These are phyloP conservation scores for Ageneiosus marmoratus DNA, from an alignment of 2,113 vertebrate species.

Conservation along the genomic window DNA sequence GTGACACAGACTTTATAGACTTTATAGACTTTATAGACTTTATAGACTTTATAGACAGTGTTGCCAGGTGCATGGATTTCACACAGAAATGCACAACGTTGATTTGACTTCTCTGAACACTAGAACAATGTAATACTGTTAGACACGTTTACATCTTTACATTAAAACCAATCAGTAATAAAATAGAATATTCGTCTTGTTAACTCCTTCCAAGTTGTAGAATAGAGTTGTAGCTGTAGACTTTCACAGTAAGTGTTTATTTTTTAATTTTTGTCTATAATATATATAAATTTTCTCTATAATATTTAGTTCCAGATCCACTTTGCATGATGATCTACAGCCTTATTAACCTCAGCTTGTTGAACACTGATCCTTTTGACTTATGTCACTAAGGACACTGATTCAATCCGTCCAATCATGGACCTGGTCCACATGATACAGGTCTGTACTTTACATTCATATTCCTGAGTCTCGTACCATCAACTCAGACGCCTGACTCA, in stretches of 20 bases:
- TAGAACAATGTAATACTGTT: neutral
- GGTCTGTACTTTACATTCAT: too few species aligned
- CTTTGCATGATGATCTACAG: neutral
- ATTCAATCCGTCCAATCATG: neutral
- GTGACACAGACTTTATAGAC: too few species aligned
- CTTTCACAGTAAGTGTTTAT: neutral
- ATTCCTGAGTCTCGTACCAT: too few species aligned
- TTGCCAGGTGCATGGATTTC: neutral
- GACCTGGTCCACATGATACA: too few species aligned
- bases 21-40: too few species aligned
- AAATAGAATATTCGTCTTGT: neutral
- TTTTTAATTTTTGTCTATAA: too few species aligned
- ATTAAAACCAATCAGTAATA: neutral
- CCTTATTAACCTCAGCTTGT: neutral
- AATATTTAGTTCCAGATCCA: neutral
- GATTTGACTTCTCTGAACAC: neutral
- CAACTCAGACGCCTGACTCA: too few species aligned
- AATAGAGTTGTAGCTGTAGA: too few species aligned
- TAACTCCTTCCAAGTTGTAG: neutral
- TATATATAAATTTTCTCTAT: too few species aligned
- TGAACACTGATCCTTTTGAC: neutral
- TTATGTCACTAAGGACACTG: neutral
- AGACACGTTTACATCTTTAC: too few species aligned
- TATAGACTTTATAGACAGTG: neutral
- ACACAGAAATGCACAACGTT: neutral